Percentiles rank a stretch among this genome's conserved stretches.
These are phyloP conservation scores for Chinchilla lanigera DNA, from an alignment of 2,113 vertebrate species.

Conservation along the genomic window DNA sequence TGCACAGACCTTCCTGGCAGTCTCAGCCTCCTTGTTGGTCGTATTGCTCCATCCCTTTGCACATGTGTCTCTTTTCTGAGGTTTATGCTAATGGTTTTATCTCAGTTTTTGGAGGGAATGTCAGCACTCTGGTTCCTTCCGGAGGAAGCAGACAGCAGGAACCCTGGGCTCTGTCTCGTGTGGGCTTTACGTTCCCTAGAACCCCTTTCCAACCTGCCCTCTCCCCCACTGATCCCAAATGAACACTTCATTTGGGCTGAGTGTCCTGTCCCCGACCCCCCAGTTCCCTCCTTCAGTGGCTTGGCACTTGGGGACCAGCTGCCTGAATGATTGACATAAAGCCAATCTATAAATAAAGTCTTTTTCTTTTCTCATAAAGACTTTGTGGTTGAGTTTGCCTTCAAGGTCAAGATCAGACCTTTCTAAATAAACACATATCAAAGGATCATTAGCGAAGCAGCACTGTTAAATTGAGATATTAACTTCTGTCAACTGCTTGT, in stretches of 20 bases:
- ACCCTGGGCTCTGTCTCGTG: rapidly evolving
- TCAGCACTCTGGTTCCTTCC: neutral
- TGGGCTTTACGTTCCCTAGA: neutral
- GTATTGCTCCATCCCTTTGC: rapidly evolving
- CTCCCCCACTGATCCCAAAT: rapidly evolving
- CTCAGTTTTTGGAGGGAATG: neutral
- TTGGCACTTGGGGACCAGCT: slow-evolving; percentile 84
- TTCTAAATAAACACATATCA: slow-evolving; percentile 93
- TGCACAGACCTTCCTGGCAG: neutral
- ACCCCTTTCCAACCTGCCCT: neutral
- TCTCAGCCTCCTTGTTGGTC: neutral
- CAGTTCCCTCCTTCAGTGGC: neutral
- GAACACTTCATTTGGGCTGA: neutral
- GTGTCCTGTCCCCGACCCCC: neutral
- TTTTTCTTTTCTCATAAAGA: slow-evolving; percentile 92
- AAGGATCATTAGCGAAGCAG: slow-evolving; percentile 92
- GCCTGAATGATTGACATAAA: slow-evolving; percentile 92
- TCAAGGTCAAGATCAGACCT: slow-evolving; percentile 95
- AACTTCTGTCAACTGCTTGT: slow-evolving; percentile 88
- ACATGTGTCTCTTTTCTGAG: neutral
- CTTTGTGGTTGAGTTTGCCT: slow-evolving; percentile 91
- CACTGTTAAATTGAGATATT: slow-evolving; percentile 93
- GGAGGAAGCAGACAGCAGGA: neutral
- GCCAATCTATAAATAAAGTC: slow-evolving; percentile 97
- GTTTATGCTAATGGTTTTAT: neutral